Percentiles rank a stretch among this genome's conserved stretches.
These are phyloP conservation scores for Ligdia adustata DNA, from an alignment of 2,888 invertebrate species.

Conservation along the genomic window DNA sequence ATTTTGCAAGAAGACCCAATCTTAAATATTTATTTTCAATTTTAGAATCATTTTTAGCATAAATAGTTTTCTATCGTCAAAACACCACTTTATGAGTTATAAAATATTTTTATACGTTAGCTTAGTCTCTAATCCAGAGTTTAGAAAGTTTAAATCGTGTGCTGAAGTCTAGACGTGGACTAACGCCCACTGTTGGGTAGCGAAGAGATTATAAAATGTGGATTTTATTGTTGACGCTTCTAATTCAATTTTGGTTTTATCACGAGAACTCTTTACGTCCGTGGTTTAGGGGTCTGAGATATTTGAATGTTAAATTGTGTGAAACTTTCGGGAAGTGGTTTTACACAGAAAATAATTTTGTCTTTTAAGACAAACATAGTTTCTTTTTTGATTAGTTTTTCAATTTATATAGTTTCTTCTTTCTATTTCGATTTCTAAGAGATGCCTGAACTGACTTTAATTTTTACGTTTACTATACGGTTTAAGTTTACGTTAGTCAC, in stretches of 20 bases:
- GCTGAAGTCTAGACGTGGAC: slow-evolving; percentile 43
- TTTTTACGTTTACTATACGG: too few species aligned
- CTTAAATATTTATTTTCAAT: slow-evolving; percentile 10
- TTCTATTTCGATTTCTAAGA: too few species aligned
- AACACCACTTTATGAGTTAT: slow-evolving; percentile 28
- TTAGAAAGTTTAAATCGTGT: slow-evolving; percentile 41
- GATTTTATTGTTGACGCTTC: slow-evolving; percentile 29
- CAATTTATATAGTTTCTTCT: too few species aligned
- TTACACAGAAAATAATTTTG: too few species aligned
- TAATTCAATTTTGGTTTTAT: slow-evolving; percentile 28
- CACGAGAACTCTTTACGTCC: neutral
- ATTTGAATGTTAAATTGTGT: too few species aligned
- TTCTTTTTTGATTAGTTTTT: too few species aligned
- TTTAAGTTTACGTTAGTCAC: too few species aligned
- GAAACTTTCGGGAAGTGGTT: too few species aligned
- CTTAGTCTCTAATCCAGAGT: slow-evolving; percentile 38
- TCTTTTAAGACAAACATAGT: too few species aligned
- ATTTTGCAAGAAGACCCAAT: too few species aligned
- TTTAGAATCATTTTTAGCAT: slow-evolving; percentile 9
- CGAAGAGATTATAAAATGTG: slow-evolving; percentile 24
- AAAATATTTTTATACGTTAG: slow-evolving; percentile 36
- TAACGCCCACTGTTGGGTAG: slow-evolving; percentile 18
- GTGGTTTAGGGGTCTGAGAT: too few species aligned
- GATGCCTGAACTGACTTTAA: too few species aligned
- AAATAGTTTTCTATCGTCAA: slow-evolving; percentile 15